Base-by-base conservation (phyloP, 2,113 vertebrate genomes). In the Sarotherodon lohbergeri region DNA sequence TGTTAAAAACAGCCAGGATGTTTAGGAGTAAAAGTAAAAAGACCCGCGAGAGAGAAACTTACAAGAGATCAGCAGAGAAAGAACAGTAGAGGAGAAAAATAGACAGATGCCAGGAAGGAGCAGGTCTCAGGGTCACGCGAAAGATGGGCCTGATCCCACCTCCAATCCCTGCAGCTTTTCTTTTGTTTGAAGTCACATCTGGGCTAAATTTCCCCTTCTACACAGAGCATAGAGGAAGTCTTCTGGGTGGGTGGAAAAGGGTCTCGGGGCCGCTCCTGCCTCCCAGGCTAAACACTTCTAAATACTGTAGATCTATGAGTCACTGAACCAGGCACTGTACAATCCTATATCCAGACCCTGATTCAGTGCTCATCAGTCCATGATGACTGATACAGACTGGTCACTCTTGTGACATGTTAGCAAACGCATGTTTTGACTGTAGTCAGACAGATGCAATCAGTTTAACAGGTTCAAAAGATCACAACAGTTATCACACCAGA, bases 171-270 rank as follows among this genome's bases (percentile, higher is more conserved):
- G 85, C 85, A 92, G 94, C 92, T 94, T 95, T 95, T 91, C 92
- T 81, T 87, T 66, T 85, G 93, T 96, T 96, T 96, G 96, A 96
- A 95, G 94, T 93, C 94, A 96, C 96, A 97, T 96, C 96, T 97
- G 96, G 95, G 91, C 91, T 92, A 85, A 82, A 94, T 96, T 96
- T 96, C 89, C 94, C 93, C 84, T 84, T 57, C 88, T 89, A 91
- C 93, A 61, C 89, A 19, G 91, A 92, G 94, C 86, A 82, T 63
- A 94, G 91, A 95, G 96, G 95, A 96, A 95, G 95, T 94, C 92
- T 90, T 90, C 88, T 91, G 82, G 90, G 90, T 95, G 92, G 92
- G 92, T 94, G 93, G 84, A 87, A 39, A 57, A 88, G 89, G 41
- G 83, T 86, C 84, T 88, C 81, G n/a, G 19, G 83, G 86, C 86